Evolutionary conservation across 2,113 vertebrate species (phyloP), one percentile per base, ranked within the genome.

Genomic region (Spheniscus mendiculus): DNA sequence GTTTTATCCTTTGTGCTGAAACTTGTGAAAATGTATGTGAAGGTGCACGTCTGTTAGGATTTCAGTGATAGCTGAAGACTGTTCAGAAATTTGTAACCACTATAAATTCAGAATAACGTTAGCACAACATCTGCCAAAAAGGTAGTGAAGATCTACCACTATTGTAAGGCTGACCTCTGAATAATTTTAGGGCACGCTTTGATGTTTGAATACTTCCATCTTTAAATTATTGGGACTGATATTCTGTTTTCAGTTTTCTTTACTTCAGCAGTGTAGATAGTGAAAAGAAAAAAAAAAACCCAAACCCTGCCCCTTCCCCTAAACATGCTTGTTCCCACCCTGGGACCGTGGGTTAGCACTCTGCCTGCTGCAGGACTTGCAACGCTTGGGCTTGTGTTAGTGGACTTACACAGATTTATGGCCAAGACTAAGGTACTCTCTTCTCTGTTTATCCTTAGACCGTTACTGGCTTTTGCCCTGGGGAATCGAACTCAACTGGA

Each of bases 391-490:
- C 65, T 93, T 2, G 7, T 87, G 83, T 69, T 52, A 52, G 85
- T 84, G 79, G 42, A 40, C 62, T 91, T 94, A 90, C 79, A 94
- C n/a, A 70, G 82, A 80, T 77, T 67, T 65, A 77, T 96, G 78
- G 92, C 71, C 80, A 56, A 23, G 66, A 38, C 53, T 67, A 2
- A 0, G 0, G 44, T 36, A 52, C 27, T 77, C 10, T 22, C 26
- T 44, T 27, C 49, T 81, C 65, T 90, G 15, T 23, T 97, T 95
- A 53, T 90, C 73, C 84, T 95, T 74, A 84, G 67, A 82, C 67
- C 26, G 6, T 83, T 77, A 77, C 88, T 76, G 92, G 20, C 25
- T 91, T 93, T 96, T 94, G 70, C 44, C 73, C 38, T 2, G 21
- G 71, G 71, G 85, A 62, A 79, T 90, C 36, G 23, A 76, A 87